Base-by-base conservation (phyloP, 30 jellyfish, hydroid and myxozoan species). In the Cassiopea xamachana region DNA sequence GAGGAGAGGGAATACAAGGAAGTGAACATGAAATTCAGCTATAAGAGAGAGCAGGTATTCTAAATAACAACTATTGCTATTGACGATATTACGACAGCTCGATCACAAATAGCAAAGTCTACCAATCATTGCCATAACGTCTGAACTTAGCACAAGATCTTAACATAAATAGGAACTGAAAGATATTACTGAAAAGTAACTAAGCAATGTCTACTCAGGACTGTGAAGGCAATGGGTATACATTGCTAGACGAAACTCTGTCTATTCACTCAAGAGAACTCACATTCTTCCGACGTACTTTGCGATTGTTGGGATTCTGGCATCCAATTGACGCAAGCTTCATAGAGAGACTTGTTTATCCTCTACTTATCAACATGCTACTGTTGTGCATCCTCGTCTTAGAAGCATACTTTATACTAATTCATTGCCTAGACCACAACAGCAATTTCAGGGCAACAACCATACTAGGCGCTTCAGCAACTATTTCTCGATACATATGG, bases 261-360 rank as follows among this genome's bases (percentile, higher is more conserved):
- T 79, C 87, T n/a, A 55, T 79, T n/a, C 17, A 49, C 9, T 79
- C 87, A n/a, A 18, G 14, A 9, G 87, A 79, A 49, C 50, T 79
- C 10, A 18, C 77, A 39, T 79, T n/a, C 46, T 45, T 79, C 10
- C 4, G 87, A 50, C 44, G 43, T 7, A 51, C 43, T 1, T 67
- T 79, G 12, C 81, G 90, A 1, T 19, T 81, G 15, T 81, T 62
- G 46, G 90, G 90, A 64, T 81, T 64, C 55, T 81, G 90, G 90
- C 90, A 81, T 64, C 81, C 81, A 39, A 61, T 77, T 49, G 48
- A 44, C 16, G 90, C 82, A 13, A 50, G 45, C 1, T 47, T 27
- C 46, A 1, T 45, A 48, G 90, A 81, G 46, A 62, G 50, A 45
- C 16, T 7, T 5, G 2, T 81, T 15, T 64, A 60, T 39, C 81